Evolutionary conservation across 2,888 invertebrate species (phyloP).

Genomic region (Lottia scabra): DNA sequence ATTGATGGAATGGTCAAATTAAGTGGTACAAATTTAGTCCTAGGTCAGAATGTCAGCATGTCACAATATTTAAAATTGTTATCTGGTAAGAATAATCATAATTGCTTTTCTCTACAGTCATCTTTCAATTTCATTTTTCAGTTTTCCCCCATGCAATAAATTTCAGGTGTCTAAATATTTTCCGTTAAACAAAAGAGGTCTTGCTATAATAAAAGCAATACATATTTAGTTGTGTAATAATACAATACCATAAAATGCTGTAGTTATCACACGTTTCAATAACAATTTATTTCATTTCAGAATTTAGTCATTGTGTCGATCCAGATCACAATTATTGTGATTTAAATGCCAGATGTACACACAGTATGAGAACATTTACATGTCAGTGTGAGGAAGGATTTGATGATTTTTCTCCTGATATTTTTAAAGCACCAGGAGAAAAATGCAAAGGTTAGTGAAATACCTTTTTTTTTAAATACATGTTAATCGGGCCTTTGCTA

Average conservation of each 20-base stretch:
- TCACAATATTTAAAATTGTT: constrained; percentile 21
- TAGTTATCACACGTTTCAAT: too few species aligned
- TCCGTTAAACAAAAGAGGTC: too few species aligned
- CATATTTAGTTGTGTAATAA: too few species aligned
- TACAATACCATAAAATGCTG: too few species aligned
- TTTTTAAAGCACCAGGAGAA: constrained; percentile 32
- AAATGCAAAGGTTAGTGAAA: constrained; percentile 27
- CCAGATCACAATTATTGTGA: constrained; percentile 35
- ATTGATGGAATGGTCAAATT: constrained; percentile 22
- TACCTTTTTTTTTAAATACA: too few species aligned
- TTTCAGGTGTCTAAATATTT: too few species aligned
- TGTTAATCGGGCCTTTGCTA: too few species aligned
- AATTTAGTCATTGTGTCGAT: constrained; percentile 36
- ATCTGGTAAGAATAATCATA: constrained; percentile 10
- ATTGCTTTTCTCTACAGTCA: too few species aligned
- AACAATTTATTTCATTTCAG: constrained; percentile 16
- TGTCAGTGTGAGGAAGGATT: constrained; percentile 36
- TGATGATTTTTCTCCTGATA: constrained; percentile 33
- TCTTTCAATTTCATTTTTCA: too few species aligned
- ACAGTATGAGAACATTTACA: constrained; percentile 28
- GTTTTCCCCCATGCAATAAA: too few species aligned
- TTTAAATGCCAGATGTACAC: constrained; percentile 29
- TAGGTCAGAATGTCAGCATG: constrained; percentile 23
- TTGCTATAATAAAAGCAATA: too few species aligned
- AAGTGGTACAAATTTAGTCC: constrained; percentile 15